Evolutionary conservation across 2,797 vertebrate species (phyloP), one percentile per base, ranked within the genome.

Genomic region (Anguilla anguilla): DNA sequence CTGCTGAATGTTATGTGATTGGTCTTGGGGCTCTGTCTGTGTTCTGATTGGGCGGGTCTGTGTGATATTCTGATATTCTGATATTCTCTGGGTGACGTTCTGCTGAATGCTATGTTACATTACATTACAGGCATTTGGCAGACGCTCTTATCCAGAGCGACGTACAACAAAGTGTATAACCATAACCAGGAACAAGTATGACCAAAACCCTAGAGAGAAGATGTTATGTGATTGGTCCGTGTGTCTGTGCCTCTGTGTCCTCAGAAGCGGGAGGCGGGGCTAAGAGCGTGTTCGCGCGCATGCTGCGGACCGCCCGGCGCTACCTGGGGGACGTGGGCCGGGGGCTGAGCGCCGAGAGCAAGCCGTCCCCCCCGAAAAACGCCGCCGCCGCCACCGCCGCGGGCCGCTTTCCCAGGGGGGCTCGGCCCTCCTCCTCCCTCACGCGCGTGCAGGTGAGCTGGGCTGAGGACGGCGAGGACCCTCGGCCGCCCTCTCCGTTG

Each of bases 221-320:
- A n/a, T n/a, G 35, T 3, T 43, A 19, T 6, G 13, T 77, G 43
- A 81, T 46, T 17, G 17, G 77, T 77, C 3, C 10, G 49, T 83
- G n/a, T 59, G 3, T 84, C 5, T 57, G 1, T 84, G n/a, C 35
- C 35, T 84, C 2, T 35, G 35, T 46, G 39, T 81, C 77, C 49
- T 39, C 88, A 93, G 93, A 92, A 59, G 86, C 92, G 28, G 59
- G 84, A 43, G 89, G 90, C 7, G 88, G 91, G 10, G 79, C 92
- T 25, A 92, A 91, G 88, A 93, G 91, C 69, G 91, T 95, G 7
- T 90, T 95, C 86, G 90, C 88, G 2, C 91, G 94, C 9, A 86
- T 95, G 85, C 79, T 95, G 88, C 92, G 88, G 22, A 82, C 94
- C 59, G 95, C 94, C 19, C 95, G 94, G 87, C 90, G 91, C 3